Base-by-base conservation (phyloP, 2,113 vertebrate species). In the Oreochromis spilurus region DNA sequence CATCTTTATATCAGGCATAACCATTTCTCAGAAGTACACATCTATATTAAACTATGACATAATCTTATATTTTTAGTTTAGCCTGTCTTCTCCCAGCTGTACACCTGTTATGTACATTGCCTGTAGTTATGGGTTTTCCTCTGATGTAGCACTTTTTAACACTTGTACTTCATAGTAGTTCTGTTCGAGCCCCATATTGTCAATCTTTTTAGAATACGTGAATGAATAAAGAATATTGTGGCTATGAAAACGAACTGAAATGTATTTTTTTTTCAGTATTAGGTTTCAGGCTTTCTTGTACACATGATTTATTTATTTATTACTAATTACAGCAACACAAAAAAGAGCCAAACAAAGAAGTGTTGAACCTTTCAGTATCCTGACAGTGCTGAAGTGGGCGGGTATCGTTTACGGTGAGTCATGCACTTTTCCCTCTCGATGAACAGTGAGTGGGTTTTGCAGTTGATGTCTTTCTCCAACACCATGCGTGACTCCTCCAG, bases 341-440 rank as follows among this genome's bases (percentile, higher is more conserved):
- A 34, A 72, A 7, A 8, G 13, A 40, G 9, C 19, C n/a, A 48
- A 52, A n/a, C 9, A 50, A 53, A 50, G 17, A 48, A 19, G 2
- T 3, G 40, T 60, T 29, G 10, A 9, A 34, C 1, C 14, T 1
- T 45, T 95, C 84, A 95, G 84, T 95, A 93, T 21, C 94, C 95
- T 5, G 89, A 94, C 36, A 96, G 87, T 0, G 58, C 82, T 1
- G 90, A 88, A 24, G 90, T 34, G 2, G 89, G 24, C 0, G 94
- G 95, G 81, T 93, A 96, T 31, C 83, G 92, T 62, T 89, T 84
- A 4, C 94, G 94, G 9, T 91, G 89, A 82, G 78, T 87, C 93
- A 94, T 89, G 82, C 95, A 95, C 85, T 94, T 95, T 7, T 95
- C 93, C 79, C 92, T 93, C 4, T 95, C 94, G 8, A 95, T 94